Evolutionary conservation across 35 echinoderm and acorn worm species (phyloP), one percentile per base, ranked within the genome.

Genomic region (Apostichopus parvimensis): DNA sequence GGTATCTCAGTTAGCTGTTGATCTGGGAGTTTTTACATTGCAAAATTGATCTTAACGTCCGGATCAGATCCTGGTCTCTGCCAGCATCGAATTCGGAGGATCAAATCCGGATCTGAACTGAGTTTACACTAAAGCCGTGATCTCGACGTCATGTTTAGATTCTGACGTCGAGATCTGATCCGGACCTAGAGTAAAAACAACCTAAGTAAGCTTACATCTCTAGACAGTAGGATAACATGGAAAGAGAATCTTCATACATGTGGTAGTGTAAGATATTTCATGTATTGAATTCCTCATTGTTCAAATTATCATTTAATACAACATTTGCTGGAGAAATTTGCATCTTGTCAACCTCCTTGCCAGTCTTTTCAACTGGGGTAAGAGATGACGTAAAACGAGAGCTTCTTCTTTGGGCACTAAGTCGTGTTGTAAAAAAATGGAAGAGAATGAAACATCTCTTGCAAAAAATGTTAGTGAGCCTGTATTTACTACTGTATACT

Each of bases 371-470:
- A 64, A 56, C 84, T 12, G 13, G 18, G 13, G 6, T 62, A 23
- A 9, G 12, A 25, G 14, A 4, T 1, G 21, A 12, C 26, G 25
- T 4, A 80, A 80, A 80, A 80, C 79, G 9, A 24, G 5, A 53
- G 25, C 79, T 80, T 3, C 86, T 72, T 9, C 62, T 87, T 15
- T 87, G 86, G 86, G 86, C 86, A 26, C 61, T 87, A 17, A 4
- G 61, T 6, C 58, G 61, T 54, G 45, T 87, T 2, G 86, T 87
- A 11, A 87, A 87, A 68, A 87, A 87, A 71, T 66, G 86, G 86
- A 73, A 64, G 59, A 72, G 7, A 58, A 9, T 58, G 26, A 87
- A 53, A 54, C 21, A 87, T 15, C 56, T 1, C 6, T 87, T 22
- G n/a, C 61, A 5, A 4, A 4, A 58, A 9, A 58, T 4, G 57